These are phyloP conservation scores for Drosophila ercepeae DNA, from an alignment of 1,140 invertebrate genomes.

Conservation along the genomic window DNA sequence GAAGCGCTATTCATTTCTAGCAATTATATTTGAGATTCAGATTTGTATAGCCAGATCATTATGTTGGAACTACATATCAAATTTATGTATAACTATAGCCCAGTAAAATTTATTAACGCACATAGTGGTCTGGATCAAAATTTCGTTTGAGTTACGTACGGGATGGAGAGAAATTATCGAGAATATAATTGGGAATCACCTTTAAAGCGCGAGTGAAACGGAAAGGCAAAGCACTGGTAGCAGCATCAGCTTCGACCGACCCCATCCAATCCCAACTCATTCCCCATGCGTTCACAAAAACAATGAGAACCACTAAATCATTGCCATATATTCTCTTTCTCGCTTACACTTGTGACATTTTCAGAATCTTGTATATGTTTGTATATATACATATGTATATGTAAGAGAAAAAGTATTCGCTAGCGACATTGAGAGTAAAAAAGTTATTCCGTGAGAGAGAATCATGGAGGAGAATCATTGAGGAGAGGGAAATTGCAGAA, in stretches of 20 bases:
- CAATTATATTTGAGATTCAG: constrained; percentile 50
- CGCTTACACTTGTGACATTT: constrained; percentile 42
- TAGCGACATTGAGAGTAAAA: neutral
- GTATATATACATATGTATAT: neutral
- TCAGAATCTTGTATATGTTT: constrained; percentile 1
- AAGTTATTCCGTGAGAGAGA: neutral
- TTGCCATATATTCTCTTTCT: constrained; percentile 62
- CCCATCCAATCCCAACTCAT: constrained; percentile 22
- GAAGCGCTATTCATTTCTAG: constrained; percentile 19
- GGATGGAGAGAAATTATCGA: constrained; percentile 35
- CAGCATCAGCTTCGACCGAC: constrained; percentile 26
- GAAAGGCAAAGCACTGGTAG: constrained; percentile 25
- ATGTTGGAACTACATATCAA: constrained; percentile 30
- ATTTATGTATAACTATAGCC: no score
- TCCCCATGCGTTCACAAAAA: constrained; percentile 49
- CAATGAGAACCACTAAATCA: constrained; percentile 68
- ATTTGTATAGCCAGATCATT: constrained; percentile 50
- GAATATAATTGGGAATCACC: constrained; percentile 17
- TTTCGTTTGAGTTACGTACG: constrained; percentile 48
- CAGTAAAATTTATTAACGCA: constrained; percentile 45
- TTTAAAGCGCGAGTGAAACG: constrained; percentile 50
- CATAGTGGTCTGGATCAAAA: constrained; percentile 16
- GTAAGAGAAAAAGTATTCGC: constrained; percentile 15
- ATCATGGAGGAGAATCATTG: neutral
- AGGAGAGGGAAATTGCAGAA: constrained; percentile 5